A percentile compares a stretch with the other conserved stretches of the same genome.
phyloP scores from a whole-genome alignment of 2,113 vertebrate genomes.

The Murina feae region DNA sequence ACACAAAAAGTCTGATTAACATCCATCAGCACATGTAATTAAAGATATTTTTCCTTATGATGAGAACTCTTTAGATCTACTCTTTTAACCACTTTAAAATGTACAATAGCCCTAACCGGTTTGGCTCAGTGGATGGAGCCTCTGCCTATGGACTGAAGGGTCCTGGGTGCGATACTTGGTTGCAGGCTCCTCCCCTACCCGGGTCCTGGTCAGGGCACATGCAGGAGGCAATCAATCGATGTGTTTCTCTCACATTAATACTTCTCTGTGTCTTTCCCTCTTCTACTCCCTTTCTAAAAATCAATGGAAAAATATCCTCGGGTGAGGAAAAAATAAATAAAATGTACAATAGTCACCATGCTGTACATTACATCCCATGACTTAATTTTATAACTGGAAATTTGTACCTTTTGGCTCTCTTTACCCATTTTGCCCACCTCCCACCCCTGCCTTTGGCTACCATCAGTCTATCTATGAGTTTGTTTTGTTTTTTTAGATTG shows the following conservation, averaged over 20 bases:
- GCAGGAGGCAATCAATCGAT: no score
- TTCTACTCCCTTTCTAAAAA: no score
- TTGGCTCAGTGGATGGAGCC: no score
- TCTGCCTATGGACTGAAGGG: no score
- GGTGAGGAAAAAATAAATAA: no score
- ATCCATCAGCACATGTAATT: background rate
- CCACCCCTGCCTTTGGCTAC: background rate
- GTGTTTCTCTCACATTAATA: no score
- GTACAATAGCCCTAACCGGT: background rate
- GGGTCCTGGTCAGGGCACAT: no score
- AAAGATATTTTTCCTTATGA: background rate
- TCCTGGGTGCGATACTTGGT: no score
- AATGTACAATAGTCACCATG: background rate
- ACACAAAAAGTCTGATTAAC: background rate
- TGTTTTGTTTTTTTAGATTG: background rate
- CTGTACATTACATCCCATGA: background rate
- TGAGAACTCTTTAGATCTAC: background rate
- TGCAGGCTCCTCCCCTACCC: no score
- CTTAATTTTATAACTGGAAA: background rate
- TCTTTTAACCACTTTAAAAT: background rate
- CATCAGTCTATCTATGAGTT: background rate
- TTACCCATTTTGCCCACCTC: background rate
- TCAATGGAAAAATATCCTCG: no score
- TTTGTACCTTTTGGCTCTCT: background rate
- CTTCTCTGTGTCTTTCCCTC: no score